A percentile compares a stretch with the other conserved stretches of the same genome.
phyloP scores from a whole-genome alignment of 2,113 vertebrate genomes.

The Clarias gariepinus region DNA sequence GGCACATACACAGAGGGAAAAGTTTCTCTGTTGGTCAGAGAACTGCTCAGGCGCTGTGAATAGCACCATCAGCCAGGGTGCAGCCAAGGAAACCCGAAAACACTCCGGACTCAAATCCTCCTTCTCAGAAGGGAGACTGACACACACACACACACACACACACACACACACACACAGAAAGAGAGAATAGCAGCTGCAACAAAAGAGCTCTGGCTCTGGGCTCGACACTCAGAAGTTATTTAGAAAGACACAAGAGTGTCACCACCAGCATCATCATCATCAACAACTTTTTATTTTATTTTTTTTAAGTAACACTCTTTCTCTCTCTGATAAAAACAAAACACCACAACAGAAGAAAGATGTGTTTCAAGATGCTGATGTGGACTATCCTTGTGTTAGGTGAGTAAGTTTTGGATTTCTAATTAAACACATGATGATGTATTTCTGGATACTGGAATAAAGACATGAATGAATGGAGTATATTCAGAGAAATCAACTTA shows the following conservation, averaged over 20 bases:
- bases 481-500: background rate
- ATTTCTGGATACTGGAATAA: background rate
- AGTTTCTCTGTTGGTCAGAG: constrained; percentile 1
- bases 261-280: constrained; percentile 17
- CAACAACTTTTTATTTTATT: background rate
- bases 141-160: constrained; percentile 23
- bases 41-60: background rate
- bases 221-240: constrained; percentile 13
- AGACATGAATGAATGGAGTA: background rate
- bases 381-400: constrained; percentile 62
- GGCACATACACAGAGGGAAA: background rate
- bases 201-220: constrained; percentile 12
- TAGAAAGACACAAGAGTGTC: constrained; percentile 55
- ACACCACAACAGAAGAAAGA: constrained; percentile 55
- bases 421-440: background rate
- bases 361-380: constrained; percentile 24
- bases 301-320: background rate
- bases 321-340: background rate
- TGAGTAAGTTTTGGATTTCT: constrained; percentile 57
- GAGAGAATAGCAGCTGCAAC: constrained; percentile 15
- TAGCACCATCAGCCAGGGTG: constrained; percentile 2
- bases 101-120: constrained; percentile 17
- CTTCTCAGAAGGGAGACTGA: constrained; percentile 30
- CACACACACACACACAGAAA: constrained; percentile 1
- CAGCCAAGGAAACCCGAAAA: constrained; percentile 25